Base-by-base conservation (phyloP, 2,888 invertebrate species). In the Volucella inflata region DNA sequence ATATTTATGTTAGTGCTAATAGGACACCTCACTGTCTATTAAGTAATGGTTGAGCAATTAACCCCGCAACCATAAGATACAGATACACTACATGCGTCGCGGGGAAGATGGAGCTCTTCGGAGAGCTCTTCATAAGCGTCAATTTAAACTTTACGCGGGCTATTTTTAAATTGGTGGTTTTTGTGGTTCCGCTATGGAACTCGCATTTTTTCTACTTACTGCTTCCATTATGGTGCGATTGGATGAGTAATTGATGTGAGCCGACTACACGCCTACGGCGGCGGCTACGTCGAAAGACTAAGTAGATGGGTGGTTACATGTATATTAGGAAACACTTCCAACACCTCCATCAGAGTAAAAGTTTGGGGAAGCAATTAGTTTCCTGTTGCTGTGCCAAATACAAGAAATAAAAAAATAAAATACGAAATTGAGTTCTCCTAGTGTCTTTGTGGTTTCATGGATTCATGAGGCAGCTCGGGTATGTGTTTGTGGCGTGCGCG, bases 361-460 rank as follows among this genome's bases (percentile, higher is more conserved):
- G 40, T 53, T 40, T 67, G 42, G 38, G 14, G 53, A 67, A 21
- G 21, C 42, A 67, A 53, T 53, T 67, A 53, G 51, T 53, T 53
- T 53, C 40, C 42, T 40, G 17, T 53, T 67, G 42, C 38, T 67
- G 38, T n/a, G 4, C 21, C 44, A 44, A 44, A 44, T 21, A 21
- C 1, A 21, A 21, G 4, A 21, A 21, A 21, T 21, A 21, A 1
- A 21, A 21, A 21, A 30, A 21, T 0, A 21, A 21, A 21, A 30
- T 30, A 6, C 30, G 40, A n/a, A 67, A 53, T 53, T 67, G 51
- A 53, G 21, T 40, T 67, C 46, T 42, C 36, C 30, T 21, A 21
- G 42, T 40, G 67, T 53, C 67, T 21, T 40, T 8, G 42, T 40
- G 53, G 53, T 42, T 65, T 40, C 8, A 16, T 50, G 65, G 6